Percentiles rank a stretch among this genome's conserved stretches.
phyloP scores from a whole-genome alignment of 2,888 invertebrate genomes.

The Xanthia togata region DNA sequence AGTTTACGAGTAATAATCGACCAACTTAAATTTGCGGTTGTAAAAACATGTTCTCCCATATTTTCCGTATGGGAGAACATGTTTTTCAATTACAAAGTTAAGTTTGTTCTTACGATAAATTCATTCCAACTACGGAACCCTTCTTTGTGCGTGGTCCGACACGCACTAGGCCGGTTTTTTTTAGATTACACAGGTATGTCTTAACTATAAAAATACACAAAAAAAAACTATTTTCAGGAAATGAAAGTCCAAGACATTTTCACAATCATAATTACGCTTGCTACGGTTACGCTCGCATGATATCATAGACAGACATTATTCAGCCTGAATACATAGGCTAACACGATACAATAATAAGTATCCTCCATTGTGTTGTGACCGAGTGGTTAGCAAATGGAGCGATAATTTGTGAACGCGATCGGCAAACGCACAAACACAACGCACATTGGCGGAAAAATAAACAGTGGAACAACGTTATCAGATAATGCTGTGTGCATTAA shows the following conservation, averaged over 20 bases:
- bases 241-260: not conserved
- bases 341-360: conserved; percentile 55
- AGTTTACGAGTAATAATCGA: too few relatives aligned
- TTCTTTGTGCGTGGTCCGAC: too few relatives aligned
- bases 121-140: too few relatives aligned
- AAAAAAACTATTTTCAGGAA: too few relatives aligned
- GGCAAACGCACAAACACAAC: conserved; percentile 2
- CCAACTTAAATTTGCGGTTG: too few relatives aligned
- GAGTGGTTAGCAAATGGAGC: conserved; percentile 34
- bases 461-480: not conserved
- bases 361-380: conserved; percentile 22
- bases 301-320: conserved; percentile 13
- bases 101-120: too few relatives aligned
- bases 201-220: too few relatives aligned
- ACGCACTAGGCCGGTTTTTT: too few relatives aligned
- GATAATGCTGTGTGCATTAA: not conserved
- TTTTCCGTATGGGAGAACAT: too few relatives aligned
- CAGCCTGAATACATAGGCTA: conserved; percentile 26
- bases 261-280: conserved; percentile 10
- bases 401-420: conserved; percentile 4
- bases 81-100: too few relatives aligned
- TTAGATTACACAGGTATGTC: too few relatives aligned
- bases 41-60: too few relatives aligned
- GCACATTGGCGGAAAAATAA: not conserved
- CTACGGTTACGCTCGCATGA: conserved; percentile 5